These are phyloP conservation scores for Stigmatopora argus DNA, from an alignment of 2,113 vertebrate species.

Conservation along the genomic window DNA sequence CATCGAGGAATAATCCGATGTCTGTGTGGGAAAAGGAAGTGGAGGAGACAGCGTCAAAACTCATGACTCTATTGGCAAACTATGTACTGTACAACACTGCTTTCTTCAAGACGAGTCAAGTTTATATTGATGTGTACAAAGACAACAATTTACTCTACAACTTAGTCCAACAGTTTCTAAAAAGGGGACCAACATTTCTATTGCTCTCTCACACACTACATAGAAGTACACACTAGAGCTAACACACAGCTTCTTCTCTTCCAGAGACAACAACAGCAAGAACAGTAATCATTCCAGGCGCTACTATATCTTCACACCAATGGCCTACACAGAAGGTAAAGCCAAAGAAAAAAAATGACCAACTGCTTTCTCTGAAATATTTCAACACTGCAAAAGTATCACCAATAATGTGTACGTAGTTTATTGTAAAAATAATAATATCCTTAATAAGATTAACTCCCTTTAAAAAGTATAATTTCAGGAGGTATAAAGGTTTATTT, in stretches of 20 bases:
- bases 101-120: constrained; percentile 18
- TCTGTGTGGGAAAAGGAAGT: constrained; percentile 69
- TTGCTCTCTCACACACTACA: constrained; percentile 7
- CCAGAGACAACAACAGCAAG: constrained; percentile 54
- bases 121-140: constrained; percentile 67
- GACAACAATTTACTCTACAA: constrained; percentile 67
- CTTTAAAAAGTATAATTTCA: too few species aligned
- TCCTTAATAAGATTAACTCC: too few species aligned
- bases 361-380: not conserved
- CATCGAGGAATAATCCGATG: constrained; percentile 93
- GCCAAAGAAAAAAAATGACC: too few species aligned
- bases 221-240: constrained; percentile 30
- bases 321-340: constrained; percentile 9
- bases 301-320: constrained; percentile 5
- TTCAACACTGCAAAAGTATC: not conserved
- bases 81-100: constrained; percentile 1
- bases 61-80: constrained; percentile 12
- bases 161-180: constrained; percentile 62
- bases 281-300: constrained; percentile 49
- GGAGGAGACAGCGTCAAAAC: constrained; percentile 27
- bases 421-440: too few species aligned
- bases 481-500: too few species aligned
- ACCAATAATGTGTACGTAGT: too few species aligned
- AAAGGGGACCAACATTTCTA: constrained; percentile 52
- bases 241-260: constrained; percentile 58